A percentile compares a stretch with the other conserved stretches of the same genome.
These are phyloP conservation scores for Pangasius larnaudii DNA, from an alignment of 2,797 vertebrate genomes.

Conservation along the genomic window DNA sequence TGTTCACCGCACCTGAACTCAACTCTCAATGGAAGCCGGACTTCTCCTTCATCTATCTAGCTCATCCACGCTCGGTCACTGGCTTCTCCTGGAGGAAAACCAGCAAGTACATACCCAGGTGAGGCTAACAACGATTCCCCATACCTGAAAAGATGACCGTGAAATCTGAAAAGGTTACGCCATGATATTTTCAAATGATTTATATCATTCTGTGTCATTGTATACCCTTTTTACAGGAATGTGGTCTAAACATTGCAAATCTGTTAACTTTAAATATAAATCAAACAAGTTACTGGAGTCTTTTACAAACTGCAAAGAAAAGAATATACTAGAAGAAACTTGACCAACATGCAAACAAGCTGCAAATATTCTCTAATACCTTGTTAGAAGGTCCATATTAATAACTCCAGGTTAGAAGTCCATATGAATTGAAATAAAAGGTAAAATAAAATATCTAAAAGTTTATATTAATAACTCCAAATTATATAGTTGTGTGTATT, in stretches of 20 bases:
- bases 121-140: not conserved
- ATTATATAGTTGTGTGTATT: not conserved
- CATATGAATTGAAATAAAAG: not conserved
- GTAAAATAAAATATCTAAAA: not conserved
- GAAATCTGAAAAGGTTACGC: not conserved
- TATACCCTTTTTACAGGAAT: not conserved
- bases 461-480: not conserved
- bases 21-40: constrained; percentile 78
- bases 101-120: constrained; percentile 96
- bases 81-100: constrained; percentile 98
- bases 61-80: constrained; percentile 94
- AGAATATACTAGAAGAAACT: not conserved
- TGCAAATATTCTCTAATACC: not conserved
- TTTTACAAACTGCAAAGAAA: not conserved
- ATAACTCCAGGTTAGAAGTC: not conserved
- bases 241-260: not conserved
- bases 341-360: not conserved
- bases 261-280: not conserved
- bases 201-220: not conserved
- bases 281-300: not conserved
- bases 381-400: not conserved
- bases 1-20: constrained; percentile 79
- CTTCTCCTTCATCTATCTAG: constrained; percentile 96
- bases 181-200: not conserved
- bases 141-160: not conserved